phyloP scores from a whole-genome alignment of 2,113 vertebrate genomes.

The Numida meleagris region DNA sequence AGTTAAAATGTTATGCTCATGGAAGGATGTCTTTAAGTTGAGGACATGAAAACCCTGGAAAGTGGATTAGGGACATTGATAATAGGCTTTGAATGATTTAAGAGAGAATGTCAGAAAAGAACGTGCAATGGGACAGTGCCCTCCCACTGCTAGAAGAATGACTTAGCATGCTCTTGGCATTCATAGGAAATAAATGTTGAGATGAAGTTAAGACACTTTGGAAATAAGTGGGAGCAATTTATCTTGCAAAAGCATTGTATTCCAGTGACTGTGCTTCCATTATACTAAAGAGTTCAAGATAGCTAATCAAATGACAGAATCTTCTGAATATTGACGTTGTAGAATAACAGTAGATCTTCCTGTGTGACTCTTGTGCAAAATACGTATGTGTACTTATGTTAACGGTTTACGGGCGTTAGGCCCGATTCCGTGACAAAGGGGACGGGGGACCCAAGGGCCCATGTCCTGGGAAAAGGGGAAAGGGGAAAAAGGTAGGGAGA shows the following conservation, averaged over 20 bases:
- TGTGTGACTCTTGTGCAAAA: neutral
- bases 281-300: neutral
- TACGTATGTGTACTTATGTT: neutral
- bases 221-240: conserved; percentile 30
- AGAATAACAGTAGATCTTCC: neutral
- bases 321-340: neutral
- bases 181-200: conserved; percentile 13
- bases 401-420: too few relatives aligned
- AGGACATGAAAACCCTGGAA: neutral
- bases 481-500: too few relatives aligned
- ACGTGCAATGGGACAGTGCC: neutral
- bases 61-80: neutral
- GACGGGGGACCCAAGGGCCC: too few relatives aligned
- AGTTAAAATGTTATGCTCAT: neutral
- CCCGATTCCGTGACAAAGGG: too few relatives aligned
- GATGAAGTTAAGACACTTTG: neutral
- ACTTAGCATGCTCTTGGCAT: neutral
- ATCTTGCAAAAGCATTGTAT: conserved; percentile 16
- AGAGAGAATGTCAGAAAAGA: neutral
- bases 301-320: too few relatives aligned
- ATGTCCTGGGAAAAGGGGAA: too few relatives aligned
- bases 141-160: neutral
- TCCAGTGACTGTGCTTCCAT: neutral
- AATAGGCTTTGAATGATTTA: conserved; percentile 17
- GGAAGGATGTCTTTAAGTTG: neutral